These are phyloP conservation scores for Andrena minutula DNA, from an alignment of 2,888 invertebrate species.

Conservation along the genomic window DNA sequence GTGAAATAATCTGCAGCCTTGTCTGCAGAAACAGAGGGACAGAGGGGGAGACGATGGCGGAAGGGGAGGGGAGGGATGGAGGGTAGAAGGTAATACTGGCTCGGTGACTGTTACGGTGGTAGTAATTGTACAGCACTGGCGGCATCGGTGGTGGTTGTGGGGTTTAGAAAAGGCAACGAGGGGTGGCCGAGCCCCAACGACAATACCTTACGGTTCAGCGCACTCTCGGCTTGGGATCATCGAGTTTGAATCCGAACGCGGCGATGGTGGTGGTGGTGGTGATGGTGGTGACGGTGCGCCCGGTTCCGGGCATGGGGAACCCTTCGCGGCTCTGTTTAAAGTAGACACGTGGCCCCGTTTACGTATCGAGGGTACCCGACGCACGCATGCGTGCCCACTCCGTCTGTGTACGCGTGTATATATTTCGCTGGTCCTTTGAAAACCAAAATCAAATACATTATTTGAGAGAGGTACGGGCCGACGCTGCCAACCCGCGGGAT, in stretches of 20 bases:
- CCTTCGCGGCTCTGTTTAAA: slow-evolving; percentile 79
- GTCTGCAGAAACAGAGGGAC: slow-evolving; percentile 46
- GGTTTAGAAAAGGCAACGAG: slow-evolving; percentile 65
- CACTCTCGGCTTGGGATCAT: slow-evolving; percentile 74
- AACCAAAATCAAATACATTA: slow-evolving; percentile 83
- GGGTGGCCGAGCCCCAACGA: slow-evolving; percentile 68
- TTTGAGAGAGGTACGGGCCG: slow-evolving; percentile 57
- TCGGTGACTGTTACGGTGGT: slow-evolving; percentile 55
- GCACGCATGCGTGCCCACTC: slow-evolving; percentile 51
- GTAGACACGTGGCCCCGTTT: slow-evolving; percentile 83
- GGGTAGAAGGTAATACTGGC: slow-evolving; percentile 59
- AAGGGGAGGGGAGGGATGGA: slow-evolving; percentile 36
- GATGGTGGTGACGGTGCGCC: slow-evolving; percentile 49
- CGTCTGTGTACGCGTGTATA: slow-evolving; percentile 66
- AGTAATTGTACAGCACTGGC: slow-evolving; percentile 60
- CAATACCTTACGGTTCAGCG: slow-evolving; percentile 81
- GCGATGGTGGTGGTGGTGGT: slow-evolving; percentile 37
- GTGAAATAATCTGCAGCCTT: slow-evolving; percentile 78
- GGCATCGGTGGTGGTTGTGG: slow-evolving; percentile 57
- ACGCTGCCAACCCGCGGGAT: slow-evolving; percentile 59
- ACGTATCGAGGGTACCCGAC: slow-evolving; percentile 70
- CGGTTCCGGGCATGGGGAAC: slow-evolving; percentile 29
- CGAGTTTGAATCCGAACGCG: slow-evolving; percentile 66
- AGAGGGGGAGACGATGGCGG: not conserved
- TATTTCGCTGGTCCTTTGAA: slow-evolving; percentile 76